Evolutionary conservation across 2,888 invertebrate genomes (phyloP).

Genomic region (Griposia aprilina): DNA sequence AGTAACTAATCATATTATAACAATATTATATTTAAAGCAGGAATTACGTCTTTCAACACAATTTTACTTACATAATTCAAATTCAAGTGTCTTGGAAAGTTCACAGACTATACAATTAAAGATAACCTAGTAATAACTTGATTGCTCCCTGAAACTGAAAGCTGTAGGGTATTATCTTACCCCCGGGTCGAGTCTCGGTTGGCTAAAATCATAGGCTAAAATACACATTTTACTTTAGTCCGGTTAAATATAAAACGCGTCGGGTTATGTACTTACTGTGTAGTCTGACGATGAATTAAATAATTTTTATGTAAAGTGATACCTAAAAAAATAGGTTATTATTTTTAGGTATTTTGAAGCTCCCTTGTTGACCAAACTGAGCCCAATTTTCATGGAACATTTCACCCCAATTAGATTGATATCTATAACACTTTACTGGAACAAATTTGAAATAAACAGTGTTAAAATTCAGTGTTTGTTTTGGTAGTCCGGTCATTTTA

Average conservation of each 20-base stretch:
- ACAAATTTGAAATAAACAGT: neutral
- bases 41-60: neutral
- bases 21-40: neutral
- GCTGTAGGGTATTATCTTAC: constrained; percentile 9
- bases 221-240: constrained; percentile 27
- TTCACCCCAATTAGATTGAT: constrained; percentile 25
- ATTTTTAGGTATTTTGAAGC: constrained; percentile 24
- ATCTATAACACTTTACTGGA: constrained; percentile 21
- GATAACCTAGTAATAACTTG: neutral
- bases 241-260: constrained; percentile 26
- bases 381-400: constrained; percentile 15
- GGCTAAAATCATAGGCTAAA: constrained; percentile 29
- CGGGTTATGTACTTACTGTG: neutral
- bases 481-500: too few species aligned
- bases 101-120: constrained; percentile 11
- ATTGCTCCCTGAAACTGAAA: constrained; percentile 18
- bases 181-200: neutral
- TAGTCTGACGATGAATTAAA: neutral
- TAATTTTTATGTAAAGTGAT: constrained; percentile 17
- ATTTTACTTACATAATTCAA: neutral
- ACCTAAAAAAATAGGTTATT: constrained; percentile 17
- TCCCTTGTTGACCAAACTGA: constrained; percentile 8
- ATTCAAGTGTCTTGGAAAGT: neutral
- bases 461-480: constrained; percentile 9
- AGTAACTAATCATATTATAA: neutral